phyloP scores from a whole-genome alignment of 2,113 vertebrate genomes.

The Aptenodytes forsteri region DNA sequence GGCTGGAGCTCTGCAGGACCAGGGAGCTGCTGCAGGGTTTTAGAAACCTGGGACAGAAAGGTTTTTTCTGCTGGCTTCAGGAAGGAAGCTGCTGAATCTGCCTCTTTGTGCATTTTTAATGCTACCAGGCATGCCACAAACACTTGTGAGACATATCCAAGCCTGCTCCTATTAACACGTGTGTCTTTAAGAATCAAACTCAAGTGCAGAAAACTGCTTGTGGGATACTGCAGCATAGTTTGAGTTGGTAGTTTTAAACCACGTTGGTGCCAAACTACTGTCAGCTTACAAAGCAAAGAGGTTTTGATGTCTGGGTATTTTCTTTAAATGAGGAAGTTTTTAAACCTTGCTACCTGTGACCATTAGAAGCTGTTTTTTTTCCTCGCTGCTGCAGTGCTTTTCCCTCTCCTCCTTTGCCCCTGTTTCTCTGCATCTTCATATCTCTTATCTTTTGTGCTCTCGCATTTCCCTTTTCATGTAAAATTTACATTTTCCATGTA shows the following conservation, averaged over 20 bases:
- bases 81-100: not conserved
- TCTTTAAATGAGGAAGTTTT: not conserved
- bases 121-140: not conserved
- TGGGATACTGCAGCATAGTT: not conserved
- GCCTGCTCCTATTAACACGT: accelerated
- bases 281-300: not conserved
- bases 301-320: not conserved
- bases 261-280: not conserved
- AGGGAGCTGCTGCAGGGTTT: not conserved
- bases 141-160: not conserved
- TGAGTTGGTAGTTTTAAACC: not conserved
- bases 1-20: not conserved
- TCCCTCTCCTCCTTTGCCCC: not conserved
- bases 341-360: not conserved
- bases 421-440: not conserved
- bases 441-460: not conserved
- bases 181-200: not conserved
- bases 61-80: not conserved
- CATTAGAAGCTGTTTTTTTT: not conserved
- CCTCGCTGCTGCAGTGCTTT: not conserved
- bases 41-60: not conserved
- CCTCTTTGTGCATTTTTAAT: not conserved
- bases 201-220: not conserved
- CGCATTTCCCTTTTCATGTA: not conserved
- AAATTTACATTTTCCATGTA: not conserved